Evolutionary conservation across 1,140 invertebrate species (phyloP).

Genomic region (Manduca sexta): DNA sequence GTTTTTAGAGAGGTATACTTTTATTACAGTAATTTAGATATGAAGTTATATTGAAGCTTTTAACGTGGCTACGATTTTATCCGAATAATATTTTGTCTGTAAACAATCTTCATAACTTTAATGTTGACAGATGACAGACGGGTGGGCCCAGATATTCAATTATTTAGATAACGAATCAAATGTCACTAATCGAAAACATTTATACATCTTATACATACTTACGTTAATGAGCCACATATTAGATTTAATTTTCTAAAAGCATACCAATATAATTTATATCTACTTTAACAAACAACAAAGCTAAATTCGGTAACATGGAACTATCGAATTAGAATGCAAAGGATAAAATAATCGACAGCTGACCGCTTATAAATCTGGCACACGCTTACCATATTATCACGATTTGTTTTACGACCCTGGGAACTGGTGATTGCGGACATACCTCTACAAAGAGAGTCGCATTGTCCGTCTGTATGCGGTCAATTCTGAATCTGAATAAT

Average conservation of each 20-base stretch:
- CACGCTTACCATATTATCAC: constrained; percentile 33
- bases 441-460: neutral
- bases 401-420: constrained; percentile 35
- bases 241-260: too few species aligned
- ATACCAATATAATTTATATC: too few species aligned
- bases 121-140: too few species aligned
- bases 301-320: constrained; percentile 21
- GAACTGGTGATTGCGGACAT: constrained; percentile 17
- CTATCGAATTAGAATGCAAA: constrained; percentile 32
- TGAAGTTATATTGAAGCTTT: constrained; percentile 50
- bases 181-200: too few species aligned
- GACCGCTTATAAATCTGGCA: constrained; percentile 29
- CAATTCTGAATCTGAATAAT: too few species aligned
- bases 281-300: neutral
- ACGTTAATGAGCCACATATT: too few species aligned
- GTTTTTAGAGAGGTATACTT: constrained; percentile 51
- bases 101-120: constrained; percentile 20
- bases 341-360: constrained; percentile 33
- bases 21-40: constrained; percentile 69
- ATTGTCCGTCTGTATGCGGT: too few species aligned
- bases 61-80: constrained; percentile 35
- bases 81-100: constrained; percentile 22
- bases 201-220: too few species aligned
- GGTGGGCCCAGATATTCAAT: too few species aligned
- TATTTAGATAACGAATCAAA: too few species aligned